Base-by-base conservation (phyloP, 1,140 invertebrate species). In the Leptoteleia sp. region DNA sequence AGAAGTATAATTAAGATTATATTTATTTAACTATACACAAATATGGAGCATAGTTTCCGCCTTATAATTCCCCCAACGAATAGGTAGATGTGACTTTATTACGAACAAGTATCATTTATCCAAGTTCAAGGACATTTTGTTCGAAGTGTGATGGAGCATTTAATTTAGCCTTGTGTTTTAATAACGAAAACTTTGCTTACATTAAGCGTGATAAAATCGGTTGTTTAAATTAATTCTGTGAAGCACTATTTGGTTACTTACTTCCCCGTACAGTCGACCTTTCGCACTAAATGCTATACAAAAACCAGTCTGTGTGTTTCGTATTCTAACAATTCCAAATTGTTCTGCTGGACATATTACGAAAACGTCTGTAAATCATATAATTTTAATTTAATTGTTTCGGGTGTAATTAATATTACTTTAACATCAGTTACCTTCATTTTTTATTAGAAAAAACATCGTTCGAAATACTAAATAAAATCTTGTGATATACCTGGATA, bases 211-310 rank as follows among this genome's bases (percentile, higher is more conserved):
- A 76, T 54, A 57, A 55, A 62, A 72, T 59, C 17, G 13, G 12
- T 40, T 52, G 27, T 40, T 48, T 25, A 57, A 45, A 61, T 35
- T 48, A 50, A 68, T 42, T 48, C n/a, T 3, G 0, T 27, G 3
- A 35, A 48, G 45, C 22, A 7, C 22, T 42, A 27, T 29, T 45
- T 11, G 9, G 3, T 29, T 47, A 76, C 59, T 86, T 87, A 92
- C 92, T 88, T 93, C 92, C 35, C 91, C 92, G 79, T 92, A 93
- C 5, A 93, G 82, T 38, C 89, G 86, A 31, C 93, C 93, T 80
- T 91, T 91, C 35, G 89, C 88, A 75, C 92, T 90, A 87, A 93
- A 93, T 9, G 92, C 92, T 12, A 94, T 82, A 70, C 91, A 93
- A 1, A 91, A 80, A 22, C 91, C 90, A 1, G 91, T 91, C 64